Conservation (phyloP, 2,113 vertebrate species). For the Thryonomys swinderianus region DNA sequence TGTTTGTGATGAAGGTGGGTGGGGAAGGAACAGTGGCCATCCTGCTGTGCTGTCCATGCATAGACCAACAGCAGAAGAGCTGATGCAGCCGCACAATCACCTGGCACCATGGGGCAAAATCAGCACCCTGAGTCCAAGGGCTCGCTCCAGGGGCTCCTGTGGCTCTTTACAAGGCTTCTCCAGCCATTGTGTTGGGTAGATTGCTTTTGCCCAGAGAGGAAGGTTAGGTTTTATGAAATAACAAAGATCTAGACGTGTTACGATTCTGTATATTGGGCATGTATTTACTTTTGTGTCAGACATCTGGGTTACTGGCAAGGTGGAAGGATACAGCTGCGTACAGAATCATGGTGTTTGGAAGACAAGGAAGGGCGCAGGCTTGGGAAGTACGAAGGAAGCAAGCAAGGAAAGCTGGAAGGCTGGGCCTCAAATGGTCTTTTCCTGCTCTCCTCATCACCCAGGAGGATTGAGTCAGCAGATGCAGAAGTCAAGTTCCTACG, state of each 20-base stretch:
- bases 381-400: background rate
- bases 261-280: background rate
- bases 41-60: background rate
- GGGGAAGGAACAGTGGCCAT: background rate
- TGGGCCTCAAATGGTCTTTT: background rate
- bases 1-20: background rate
- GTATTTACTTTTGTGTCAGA: background rate
- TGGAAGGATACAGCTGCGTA: background rate
- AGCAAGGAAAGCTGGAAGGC: background rate
- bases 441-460: background rate
- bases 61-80: background rate
- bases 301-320: background rate
- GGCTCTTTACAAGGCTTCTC: background rate
- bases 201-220: background rate
- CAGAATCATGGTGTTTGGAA: background rate
- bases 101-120: background rate
- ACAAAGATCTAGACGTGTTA: background rate
- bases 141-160: background rate
- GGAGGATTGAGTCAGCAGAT: no score
- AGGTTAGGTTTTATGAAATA: background rate
- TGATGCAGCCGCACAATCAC: background rate
- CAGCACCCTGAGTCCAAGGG: background rate
- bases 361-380: background rate
- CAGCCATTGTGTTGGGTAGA: background rate
- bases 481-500: background rate